Percentiles rank a stretch among this genome's conserved stretches.
Evolutionary conservation across 2,797 vertebrate species (phyloP).

Genomic region (Anguilla pacifica): DNA sequence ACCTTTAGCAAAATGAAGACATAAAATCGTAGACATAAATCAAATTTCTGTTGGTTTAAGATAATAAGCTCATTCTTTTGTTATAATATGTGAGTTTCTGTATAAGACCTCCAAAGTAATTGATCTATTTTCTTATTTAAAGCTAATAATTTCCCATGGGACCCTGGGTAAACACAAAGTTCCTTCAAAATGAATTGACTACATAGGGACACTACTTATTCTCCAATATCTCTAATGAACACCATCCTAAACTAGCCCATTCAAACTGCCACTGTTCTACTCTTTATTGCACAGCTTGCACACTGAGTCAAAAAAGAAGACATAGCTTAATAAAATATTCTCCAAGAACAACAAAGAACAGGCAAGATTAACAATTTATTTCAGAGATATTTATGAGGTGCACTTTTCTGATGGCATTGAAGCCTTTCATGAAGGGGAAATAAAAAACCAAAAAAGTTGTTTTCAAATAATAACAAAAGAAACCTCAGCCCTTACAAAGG

Average conservation of each 20-base stretch:
- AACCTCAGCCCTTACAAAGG: background rate
- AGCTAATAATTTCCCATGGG: conserved; percentile 18
- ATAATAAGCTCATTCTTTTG: background rate
- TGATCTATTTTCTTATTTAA: conserved; percentile 1
- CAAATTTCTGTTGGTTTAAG: background rate
- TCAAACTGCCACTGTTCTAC: conserved; percentile 5
- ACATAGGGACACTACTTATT: conserved; percentile 7
- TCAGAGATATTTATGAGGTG: background rate
- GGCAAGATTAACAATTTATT: background rate
- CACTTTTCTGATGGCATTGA: background rate
- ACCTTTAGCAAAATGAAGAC: background rate
- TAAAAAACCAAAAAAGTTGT: background rate
- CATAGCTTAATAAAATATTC: background rate
- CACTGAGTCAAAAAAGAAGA: background rate
- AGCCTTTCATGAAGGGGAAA: background rate
- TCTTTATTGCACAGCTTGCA: conserved; percentile 2
- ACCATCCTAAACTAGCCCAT: background rate
- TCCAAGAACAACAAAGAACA: background rate
- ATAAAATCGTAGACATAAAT: background rate
- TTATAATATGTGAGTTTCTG: background rate
- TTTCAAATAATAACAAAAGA: background rate
- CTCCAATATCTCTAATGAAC: background rate
- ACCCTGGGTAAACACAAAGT: background rate
- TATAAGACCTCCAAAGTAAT: background rate
- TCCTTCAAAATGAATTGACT: background rate